Conservation (phyloP, 35 echinoderm and acorn worm genomes). For the Amphiura filiformis region DNA sequence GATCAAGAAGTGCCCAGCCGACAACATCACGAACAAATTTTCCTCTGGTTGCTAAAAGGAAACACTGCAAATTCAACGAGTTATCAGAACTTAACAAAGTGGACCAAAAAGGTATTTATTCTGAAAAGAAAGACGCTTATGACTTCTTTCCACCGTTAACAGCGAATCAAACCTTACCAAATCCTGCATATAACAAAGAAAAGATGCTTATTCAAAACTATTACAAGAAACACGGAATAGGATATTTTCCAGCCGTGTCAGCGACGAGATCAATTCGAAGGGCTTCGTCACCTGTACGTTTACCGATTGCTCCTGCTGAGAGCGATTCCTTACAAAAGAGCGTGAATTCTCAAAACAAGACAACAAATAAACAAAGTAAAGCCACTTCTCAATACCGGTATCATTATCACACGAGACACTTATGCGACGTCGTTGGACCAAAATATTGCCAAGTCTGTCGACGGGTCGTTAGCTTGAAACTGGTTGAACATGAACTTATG, state of each 20-base stretch:
- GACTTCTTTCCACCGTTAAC: neutral
- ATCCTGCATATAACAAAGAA: neutral
- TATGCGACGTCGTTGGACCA: conserved; percentile 47
- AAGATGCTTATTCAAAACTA: neutral
- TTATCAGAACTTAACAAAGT: neutral
- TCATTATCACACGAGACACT: neutral
- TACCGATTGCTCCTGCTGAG: neutral
- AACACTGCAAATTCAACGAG: neutral
- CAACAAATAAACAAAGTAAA: neutral
- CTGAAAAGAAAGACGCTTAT: neutral
- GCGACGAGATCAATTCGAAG: neutral
- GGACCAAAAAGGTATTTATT: neutral
- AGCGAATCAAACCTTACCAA: neutral
- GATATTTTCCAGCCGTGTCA: neutral
- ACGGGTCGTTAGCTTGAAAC: conserved; percentile 5
- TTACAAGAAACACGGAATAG: neutral
- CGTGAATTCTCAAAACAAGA: neutral
- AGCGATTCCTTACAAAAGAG: neutral
- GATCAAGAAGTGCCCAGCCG: neutral
- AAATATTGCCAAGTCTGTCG: conserved; percentile 47
- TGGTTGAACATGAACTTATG: neutral
- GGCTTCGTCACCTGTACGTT: too few species aligned
- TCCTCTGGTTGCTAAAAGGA: neutral
- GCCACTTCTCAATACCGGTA: neutral
- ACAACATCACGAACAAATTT: neutral